phyloP scores from a whole-genome alignment of 2,113 vertebrate genomes.

The Salvator merianae region DNA sequence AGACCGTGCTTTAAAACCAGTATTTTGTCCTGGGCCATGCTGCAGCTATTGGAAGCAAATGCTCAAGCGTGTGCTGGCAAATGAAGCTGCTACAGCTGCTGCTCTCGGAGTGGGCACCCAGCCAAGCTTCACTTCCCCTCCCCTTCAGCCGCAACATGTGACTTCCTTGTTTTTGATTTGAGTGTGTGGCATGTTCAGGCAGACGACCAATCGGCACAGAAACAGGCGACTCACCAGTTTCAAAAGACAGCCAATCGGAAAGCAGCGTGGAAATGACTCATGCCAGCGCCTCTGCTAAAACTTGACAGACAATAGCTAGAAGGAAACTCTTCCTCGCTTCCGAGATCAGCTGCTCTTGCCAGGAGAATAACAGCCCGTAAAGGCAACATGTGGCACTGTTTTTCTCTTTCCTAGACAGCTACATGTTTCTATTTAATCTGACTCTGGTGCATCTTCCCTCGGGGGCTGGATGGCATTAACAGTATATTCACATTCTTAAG shows the following conservation, averaged over 20 bases:
- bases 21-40: not conserved
- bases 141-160: slow-evolving; percentile 49
- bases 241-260: slow-evolving; percentile 77
- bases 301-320: not conserved
- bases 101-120: not conserved
- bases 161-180: slow-evolving; percentile 83
- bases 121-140: slow-evolving; percentile 30
- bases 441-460: not conserved
- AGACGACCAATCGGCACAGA: slow-evolving; percentile 74
- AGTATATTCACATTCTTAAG: not conserved
- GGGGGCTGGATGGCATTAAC: not conserved
- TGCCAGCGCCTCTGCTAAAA: slow-evolving; percentile 7
- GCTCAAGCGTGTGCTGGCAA: not conserved
- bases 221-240: slow-evolving; percentile 89
- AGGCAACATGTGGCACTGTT: not conserved
- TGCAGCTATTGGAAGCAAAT: not conserved
- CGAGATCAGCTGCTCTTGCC: not conserved
- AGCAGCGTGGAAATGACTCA: slow-evolving; percentile 24
- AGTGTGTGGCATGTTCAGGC: slow-evolving; percentile 75
- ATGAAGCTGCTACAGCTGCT: not conserved
- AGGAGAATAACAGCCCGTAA: not conserved
- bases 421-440: not conserved
- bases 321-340: not conserved
- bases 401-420: not conserved
- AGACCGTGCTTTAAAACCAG: not conserved